These are phyloP conservation scores for Pionites leucogaster DNA, from an alignment of 2,113 vertebrate species.

Conservation along the genomic window DNA sequence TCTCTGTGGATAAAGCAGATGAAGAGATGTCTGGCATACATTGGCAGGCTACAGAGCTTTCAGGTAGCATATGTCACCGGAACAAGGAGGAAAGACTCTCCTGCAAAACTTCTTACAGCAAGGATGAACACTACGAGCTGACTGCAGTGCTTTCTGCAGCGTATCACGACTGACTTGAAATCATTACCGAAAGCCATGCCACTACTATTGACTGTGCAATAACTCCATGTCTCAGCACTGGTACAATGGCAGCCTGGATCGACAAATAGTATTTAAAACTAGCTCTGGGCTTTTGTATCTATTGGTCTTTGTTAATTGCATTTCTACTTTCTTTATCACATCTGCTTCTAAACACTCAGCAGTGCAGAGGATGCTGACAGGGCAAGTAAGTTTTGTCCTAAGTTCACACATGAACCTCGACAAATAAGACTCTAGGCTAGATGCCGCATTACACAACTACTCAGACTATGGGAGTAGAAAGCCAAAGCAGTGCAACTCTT, in stretches of 20 bases:
- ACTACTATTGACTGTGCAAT: slow-evolving; percentile 43
- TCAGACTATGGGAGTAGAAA: neutral
- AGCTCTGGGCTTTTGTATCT: slow-evolving; percentile 18
- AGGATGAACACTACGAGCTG: neutral
- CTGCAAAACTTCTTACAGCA: neutral
- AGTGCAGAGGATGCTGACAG: slow-evolving; percentile 16
- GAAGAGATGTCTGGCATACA: neutral
- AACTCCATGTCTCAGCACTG: slow-evolving; percentile 5
- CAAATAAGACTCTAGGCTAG: neutral
- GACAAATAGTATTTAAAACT: neutral
- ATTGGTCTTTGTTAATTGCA: slow-evolving; percentile 61
- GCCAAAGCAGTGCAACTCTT: neutral
- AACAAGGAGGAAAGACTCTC: neutral
- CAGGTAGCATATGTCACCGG: neutral
- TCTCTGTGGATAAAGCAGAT: neutral
- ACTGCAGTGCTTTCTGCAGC: slow-evolving; percentile 13
- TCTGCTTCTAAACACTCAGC: slow-evolving; percentile 18
- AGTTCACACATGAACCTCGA: neutral
- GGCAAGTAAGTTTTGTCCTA: slow-evolving; percentile 32
- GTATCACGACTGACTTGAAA: neutral
- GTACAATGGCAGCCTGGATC: neutral
- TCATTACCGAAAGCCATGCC: slow-evolving; percentile 2
- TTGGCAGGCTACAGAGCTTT: neutral
- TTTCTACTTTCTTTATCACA: slow-evolving; percentile 57
- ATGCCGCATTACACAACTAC: accelerated